phyloP scores from a whole-genome alignment of 2,888 invertebrate species.

The Bhutanitis thaidina region DNA sequence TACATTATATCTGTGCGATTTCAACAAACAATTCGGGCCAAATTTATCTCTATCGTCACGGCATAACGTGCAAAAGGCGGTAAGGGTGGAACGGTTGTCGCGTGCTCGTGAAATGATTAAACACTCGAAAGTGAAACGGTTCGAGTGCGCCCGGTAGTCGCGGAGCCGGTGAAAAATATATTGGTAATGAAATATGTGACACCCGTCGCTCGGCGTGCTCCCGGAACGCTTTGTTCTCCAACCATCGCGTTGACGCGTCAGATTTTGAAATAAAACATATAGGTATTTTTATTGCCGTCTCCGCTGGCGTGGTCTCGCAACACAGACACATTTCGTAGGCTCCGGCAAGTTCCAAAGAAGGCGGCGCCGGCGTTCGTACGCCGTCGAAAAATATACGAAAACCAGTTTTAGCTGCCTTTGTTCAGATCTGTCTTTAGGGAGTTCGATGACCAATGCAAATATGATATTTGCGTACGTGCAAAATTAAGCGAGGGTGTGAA shows the following conservation, averaged over 20 bases:
- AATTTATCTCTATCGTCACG: slow-evolving; percentile 38
- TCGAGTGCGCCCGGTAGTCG: not conserved
- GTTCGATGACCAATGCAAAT: slow-evolving; percentile 75
- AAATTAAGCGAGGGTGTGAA: slow-evolving; percentile 59
- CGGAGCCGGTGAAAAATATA: slow-evolving; percentile 4
- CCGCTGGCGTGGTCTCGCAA: slow-evolving; percentile 24
- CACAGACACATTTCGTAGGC: slow-evolving; percentile 35
- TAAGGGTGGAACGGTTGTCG: not conserved
- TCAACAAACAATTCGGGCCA: slow-evolving; percentile 40
- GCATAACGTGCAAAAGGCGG: slow-evolving; percentile 34
- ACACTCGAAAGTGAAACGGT: slow-evolving; percentile 9
- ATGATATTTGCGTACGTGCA: slow-evolving; percentile 46
- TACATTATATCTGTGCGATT: slow-evolving; percentile 50
- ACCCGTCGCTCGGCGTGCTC: slow-evolving; percentile 24
- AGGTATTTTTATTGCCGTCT: not conserved
- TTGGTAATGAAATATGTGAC: slow-evolving; percentile 32
- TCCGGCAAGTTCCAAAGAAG: slow-evolving; percentile 50
- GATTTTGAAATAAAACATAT: slow-evolving; percentile 15
- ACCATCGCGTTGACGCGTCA: not conserved
- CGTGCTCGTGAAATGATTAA: slow-evolving; percentile 9
- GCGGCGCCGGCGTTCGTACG: slow-evolving; percentile 39
- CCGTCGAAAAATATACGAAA: slow-evolving; percentile 62
- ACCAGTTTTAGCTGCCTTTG: slow-evolving; percentile 74
- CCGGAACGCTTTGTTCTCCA: slow-evolving; percentile 29
- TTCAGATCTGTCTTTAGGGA: slow-evolving; percentile 60